Percentiles rank a stretch among this genome's conserved stretches.
Conservation (phyloP, 2,888 invertebrate genomes). For the Andrena fulva region DNA sequence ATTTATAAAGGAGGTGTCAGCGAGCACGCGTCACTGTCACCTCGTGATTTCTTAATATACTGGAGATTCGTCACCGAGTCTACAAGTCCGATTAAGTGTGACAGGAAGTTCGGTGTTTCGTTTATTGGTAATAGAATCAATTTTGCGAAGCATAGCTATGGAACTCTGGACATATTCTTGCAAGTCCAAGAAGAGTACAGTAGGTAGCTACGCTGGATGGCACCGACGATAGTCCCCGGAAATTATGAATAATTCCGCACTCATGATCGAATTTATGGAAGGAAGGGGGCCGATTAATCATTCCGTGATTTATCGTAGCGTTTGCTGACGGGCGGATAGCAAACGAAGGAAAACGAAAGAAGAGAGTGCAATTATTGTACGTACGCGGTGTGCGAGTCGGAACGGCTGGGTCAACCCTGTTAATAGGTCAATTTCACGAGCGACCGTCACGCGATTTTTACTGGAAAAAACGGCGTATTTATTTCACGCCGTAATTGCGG, state of each 20-base stretch:
- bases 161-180: no score
- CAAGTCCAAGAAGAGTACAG: no score
- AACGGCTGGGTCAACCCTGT: constrained; percentile 59
- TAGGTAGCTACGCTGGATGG: no score
- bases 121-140: no score
- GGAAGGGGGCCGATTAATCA: constrained; percentile 3
- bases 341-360: constrained; percentile 3
- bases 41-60: neutral
- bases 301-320: neutral
- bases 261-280: neutral
- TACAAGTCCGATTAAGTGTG: neutral
- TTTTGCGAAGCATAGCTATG: no score
- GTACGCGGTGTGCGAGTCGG: constrained; percentile 10
- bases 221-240: neutral
- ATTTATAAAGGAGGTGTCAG: neutral
- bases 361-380: constrained; percentile 39
- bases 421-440: constrained; percentile 62
- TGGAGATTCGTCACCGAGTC: neutral
- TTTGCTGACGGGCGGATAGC: neutral
- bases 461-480: constrained; percentile 52
- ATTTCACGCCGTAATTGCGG: constrained; percentile 54
- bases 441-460: constrained; percentile 59
- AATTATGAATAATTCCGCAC: neutral
- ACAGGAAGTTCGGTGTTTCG: neutral
- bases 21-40: neutral